Evolutionary conservation across 2,888 invertebrate species (phyloP).

Genomic region (Zygogramma bicolorata): DNA sequence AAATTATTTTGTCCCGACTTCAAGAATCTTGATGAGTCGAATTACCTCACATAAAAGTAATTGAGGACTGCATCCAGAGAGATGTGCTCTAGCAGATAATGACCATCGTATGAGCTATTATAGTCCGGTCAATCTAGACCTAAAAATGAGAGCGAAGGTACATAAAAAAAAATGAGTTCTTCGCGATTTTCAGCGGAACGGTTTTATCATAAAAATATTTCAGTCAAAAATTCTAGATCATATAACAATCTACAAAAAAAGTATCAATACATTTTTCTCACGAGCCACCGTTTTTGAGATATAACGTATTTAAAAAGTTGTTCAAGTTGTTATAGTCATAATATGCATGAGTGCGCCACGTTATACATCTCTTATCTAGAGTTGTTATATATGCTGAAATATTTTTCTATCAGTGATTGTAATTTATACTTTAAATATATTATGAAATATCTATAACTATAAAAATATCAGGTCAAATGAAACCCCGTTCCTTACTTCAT

Average conservation of each 20-base stretch:
- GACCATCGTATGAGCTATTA: not conserved
- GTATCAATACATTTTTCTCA: not conserved
- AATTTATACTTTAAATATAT: not conserved
- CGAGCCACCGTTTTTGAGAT: too few relatives aligned
- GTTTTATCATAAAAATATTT: too few relatives aligned
- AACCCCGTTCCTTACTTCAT: not conserved
- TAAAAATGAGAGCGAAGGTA: too few relatives aligned
- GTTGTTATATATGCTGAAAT: too few relatives aligned
- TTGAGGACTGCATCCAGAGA: not conserved
- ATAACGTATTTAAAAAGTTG: too few relatives aligned
- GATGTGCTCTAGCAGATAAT: not conserved
- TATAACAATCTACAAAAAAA: not conserved
- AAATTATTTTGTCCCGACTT: not conserved
- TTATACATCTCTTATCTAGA: not conserved
- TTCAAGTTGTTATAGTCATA: not conserved
- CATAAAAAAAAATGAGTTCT: too few relatives aligned
- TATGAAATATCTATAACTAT: not conserved
- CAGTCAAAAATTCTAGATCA: too few relatives aligned
- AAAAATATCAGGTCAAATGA: too few relatives aligned
- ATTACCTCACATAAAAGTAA: not conserved
- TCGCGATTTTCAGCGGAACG: too few relatives aligned
- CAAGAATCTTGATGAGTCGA: not conserved
- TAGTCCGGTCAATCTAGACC: too few relatives aligned
- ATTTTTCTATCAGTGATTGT: too few relatives aligned
- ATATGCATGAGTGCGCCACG: not conserved